These are phyloP conservation scores for Oscarella lobularis DNA, from an alignment of 37 sponge, comb jelly and placozoan genomes.

Conservation along the genomic window DNA sequence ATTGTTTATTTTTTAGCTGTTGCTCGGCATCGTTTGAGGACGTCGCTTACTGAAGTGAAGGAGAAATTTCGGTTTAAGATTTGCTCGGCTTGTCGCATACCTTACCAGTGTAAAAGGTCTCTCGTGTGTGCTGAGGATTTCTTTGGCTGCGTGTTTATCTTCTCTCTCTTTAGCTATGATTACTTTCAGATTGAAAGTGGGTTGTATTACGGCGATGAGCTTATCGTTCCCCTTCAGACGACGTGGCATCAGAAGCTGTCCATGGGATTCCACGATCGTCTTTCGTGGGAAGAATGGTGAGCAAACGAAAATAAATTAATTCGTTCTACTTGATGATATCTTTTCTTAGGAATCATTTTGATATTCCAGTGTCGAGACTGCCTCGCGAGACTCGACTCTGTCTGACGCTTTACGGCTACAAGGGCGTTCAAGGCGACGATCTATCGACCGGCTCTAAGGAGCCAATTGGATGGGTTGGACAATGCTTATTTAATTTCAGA, in stretches of 20 bases:
- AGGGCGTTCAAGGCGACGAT: background rate
- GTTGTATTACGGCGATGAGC: background rate
- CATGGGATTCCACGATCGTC: background rate
- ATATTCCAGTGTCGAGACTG: background rate
- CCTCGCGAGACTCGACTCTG: constrained; percentile 1
- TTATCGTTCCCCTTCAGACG: background rate
- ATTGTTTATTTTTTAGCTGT: too few relatives aligned
- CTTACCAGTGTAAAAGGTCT: background rate
- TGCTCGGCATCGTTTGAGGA: background rate
- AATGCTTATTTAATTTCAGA: background rate
- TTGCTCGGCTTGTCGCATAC: background rate
- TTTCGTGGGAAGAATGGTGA: background rate
- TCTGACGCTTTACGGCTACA: background rate
- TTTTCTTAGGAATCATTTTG: background rate
- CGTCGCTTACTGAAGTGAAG: background rate
- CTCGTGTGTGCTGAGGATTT: background rate
- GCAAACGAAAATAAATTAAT: too few relatives aligned
- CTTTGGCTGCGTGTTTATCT: too few relatives aligned
- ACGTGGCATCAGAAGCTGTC: background rate
- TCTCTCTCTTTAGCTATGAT: background rate
- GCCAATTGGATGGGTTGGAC: background rate
- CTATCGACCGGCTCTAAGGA: too few relatives aligned
- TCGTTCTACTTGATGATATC: too few relatives aligned
- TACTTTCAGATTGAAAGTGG: background rate
- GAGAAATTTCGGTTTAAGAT: background rate